Percentiles rank a stretch among this genome's conserved stretches.
Evolutionary conservation across 2,113 vertebrate species (phyloP).

Genomic region (Ochotona curzoniae): DNA sequence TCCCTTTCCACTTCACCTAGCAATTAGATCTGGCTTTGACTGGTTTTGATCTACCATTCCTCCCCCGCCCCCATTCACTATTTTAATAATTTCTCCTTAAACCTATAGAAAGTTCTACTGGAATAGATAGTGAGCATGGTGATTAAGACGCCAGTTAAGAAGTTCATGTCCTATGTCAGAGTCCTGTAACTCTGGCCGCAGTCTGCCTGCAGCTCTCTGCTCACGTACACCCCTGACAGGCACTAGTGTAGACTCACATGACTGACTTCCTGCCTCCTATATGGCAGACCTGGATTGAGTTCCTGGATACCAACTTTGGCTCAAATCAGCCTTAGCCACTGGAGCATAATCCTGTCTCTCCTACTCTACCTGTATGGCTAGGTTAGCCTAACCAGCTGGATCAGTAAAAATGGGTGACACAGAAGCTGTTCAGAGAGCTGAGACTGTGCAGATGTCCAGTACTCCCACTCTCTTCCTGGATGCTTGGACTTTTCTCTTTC

Average conservation of each 20-base stretch:
- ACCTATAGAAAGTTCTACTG: background rate
- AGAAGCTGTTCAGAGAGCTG: background rate
- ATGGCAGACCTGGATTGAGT: too few species aligned
- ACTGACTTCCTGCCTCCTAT: too few species aligned
- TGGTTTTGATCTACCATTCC: background rate
- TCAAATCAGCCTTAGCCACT: too few species aligned
- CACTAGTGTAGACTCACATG: too few species aligned
- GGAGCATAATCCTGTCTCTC: too few species aligned
- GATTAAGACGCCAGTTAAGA: too few species aligned
- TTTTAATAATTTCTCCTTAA: constrained; percentile 43
- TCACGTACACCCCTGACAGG: too few species aligned
- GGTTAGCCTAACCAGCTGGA: background rate
- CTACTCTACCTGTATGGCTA: background rate
- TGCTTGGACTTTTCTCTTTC: background rate
- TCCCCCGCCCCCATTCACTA: background rate
- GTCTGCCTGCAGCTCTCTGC: too few species aligned
- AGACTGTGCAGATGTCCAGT: background rate
- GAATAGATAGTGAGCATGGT: too few species aligned
- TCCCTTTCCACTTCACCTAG: background rate
- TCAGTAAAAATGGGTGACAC: background rate
- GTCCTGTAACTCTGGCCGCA: too few species aligned
- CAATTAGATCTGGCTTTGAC: background rate
- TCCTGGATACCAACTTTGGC: too few species aligned
- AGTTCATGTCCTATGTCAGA: too few species aligned
- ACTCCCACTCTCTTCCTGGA: background rate